Base-by-base conservation (phyloP, 1,140 invertebrate species). In the Drosophila orosa region DNA sequence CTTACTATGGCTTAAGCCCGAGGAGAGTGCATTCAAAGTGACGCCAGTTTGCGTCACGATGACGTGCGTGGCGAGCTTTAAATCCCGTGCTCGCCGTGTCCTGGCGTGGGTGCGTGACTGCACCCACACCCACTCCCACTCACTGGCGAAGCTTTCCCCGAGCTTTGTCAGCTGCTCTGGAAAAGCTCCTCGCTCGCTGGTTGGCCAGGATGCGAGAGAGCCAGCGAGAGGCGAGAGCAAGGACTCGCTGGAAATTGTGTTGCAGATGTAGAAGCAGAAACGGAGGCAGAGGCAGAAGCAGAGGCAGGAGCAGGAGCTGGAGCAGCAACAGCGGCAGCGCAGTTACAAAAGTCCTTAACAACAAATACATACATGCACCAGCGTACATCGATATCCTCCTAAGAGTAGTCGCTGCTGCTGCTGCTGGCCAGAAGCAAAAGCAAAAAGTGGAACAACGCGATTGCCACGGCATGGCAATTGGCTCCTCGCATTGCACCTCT, bases 291-390 rank as follows among this genome's bases (percentile, higher is more conserved):
- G 31, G 33, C 39, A 29, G 61, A 31, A 13, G 25, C 24, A 62
- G 24, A n/a, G 5, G 31, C 22, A 39, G 48, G 22, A 39, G 27
- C 56, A n/a, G 61, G 29, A 35, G 60, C 60, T 57, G 52, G 57
- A 58, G 48, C 62, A 69, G 66, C 68, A 72, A 72, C 68, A 72
- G 68, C 66, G 66, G 68, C 68, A 72, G 68, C 68, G 68, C 68
- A 72, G 66, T 72, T 71, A 71, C 56, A 45, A 71, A 63, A 74
- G 37, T 40, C 25, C 52, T 33, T 42, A 65, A 74, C 50, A 63
- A 74, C 72, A 74, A 74, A 74, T 62, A 74, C 71, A 62, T 61
- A 74, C 50, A 50, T 54, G 48, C 35, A 55, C 7, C 44, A 25
- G 31, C 35, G 60, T 29, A 25, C 35, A 63, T 60, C 60, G 55